Evolutionary conservation across 2,113 vertebrate genomes (phyloP).

Genomic region (Brienomyrus brachyistius): DNA sequence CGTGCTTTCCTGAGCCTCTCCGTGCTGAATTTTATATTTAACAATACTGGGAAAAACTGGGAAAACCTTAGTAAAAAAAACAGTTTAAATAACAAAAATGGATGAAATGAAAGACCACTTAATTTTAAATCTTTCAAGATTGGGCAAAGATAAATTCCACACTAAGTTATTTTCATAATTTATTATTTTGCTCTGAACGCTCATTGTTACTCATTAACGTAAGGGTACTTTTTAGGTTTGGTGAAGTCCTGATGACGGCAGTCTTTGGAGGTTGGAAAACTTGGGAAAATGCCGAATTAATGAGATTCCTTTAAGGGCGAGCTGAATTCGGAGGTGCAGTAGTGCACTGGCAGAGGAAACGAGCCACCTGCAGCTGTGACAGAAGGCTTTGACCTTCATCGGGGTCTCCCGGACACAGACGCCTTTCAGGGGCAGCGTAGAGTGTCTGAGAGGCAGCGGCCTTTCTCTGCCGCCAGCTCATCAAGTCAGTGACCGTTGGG

Average conservation of each 20-base stretch:
- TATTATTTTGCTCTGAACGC: not conserved
- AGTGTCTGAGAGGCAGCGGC: constrained; percentile 62
- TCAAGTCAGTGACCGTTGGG: constrained; percentile 71
- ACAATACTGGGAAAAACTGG: not conserved
- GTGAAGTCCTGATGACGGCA: not conserved
- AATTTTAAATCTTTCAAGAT: not conserved
- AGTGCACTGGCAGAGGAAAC: constrained; percentile 50
- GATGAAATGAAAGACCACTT: not conserved
- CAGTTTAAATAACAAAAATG: not conserved
- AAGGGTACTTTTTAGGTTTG: not conserved
- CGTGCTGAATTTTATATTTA: not conserved
- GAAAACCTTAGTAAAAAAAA: not conserved
- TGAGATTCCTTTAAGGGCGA: constrained; percentile 26
- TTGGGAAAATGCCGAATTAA: constrained; percentile 24
- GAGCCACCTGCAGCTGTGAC: constrained; percentile 80
- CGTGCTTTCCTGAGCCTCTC: not conserved
- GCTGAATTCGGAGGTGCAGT: constrained; percentile 41
- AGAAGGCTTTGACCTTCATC: constrained; percentile 85
- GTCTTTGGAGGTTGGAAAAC: not conserved
- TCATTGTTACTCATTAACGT: not conserved
- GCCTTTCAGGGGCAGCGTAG: constrained; percentile 58
- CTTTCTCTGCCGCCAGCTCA: constrained; percentile 58
- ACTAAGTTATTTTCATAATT: not conserved
- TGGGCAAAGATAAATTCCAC: not conserved
- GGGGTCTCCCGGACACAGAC: constrained; percentile 60